Percentiles rank a stretch among this genome's conserved stretches.
phyloP scores from a whole-genome alignment of 64 coral and sea anemone genomes.

The Stichodactyla mertensii region DNA sequence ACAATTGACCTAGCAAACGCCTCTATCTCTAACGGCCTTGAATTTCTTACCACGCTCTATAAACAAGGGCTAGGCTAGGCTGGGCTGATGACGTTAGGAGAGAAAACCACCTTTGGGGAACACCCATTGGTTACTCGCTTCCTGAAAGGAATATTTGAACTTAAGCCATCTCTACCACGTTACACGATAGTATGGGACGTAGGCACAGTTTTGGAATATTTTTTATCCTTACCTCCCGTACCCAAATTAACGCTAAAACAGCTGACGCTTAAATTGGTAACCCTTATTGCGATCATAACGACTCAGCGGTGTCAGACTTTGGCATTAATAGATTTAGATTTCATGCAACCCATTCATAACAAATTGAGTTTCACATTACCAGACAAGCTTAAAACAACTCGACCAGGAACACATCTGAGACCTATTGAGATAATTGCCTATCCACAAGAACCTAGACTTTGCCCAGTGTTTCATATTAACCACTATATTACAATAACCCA shows the following conservation, averaged over 20 bases:
- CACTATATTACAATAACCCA: conserved; percentile 1
- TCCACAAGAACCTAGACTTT: conserved; percentile 8
- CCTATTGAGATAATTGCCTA: conserved; percentile 27
- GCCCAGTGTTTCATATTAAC: conserved; percentile 12
- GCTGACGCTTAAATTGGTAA: conserved; percentile 7
- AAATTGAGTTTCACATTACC: background rate
- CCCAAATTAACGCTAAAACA: conserved; percentile 3
- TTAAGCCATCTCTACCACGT: no score
- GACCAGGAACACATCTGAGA: conserved; percentile 9
- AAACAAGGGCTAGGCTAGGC: no score
- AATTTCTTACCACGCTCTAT: no score
- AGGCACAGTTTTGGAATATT: no score
- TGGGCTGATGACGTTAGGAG: no score
- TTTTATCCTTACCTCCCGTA: conserved; percentile 3
- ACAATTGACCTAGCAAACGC: no score
- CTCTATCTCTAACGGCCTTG: no score
- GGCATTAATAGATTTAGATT: background rate
- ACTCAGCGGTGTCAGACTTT: conserved; percentile 16
- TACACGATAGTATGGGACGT: no score
- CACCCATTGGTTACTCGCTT: no score
- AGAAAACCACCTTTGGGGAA: no score
- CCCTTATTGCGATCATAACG: conserved; percentile 4
- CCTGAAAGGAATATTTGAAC: no score
- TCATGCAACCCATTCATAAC: conserved; percentile 20
- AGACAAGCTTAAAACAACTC: conserved; percentile 15